phyloP scores from a whole-genome alignment of 2,888 invertebrate genomes.

The Kryphioiulus occultus region DNA sequence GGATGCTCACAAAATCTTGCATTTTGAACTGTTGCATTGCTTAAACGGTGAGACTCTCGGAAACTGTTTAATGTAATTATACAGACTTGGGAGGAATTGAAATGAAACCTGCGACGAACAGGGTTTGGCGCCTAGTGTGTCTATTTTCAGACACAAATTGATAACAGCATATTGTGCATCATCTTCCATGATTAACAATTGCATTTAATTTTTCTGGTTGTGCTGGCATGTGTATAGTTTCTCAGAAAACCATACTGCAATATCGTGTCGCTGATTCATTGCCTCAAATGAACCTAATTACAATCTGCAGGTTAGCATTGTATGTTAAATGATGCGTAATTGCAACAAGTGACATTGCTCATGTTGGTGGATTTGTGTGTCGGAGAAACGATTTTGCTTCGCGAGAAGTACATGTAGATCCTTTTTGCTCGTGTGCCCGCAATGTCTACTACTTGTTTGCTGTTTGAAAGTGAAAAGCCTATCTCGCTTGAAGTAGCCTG shows the following conservation, averaged over 20 bases:
- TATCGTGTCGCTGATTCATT: neutral
- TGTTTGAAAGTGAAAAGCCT: neutral
- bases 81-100: neutral
- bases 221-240: neutral
- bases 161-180: neutral
- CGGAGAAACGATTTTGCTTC: neutral
- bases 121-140: neutral
- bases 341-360: slow-evolving; percentile 20
- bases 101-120: neutral
- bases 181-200: neutral
- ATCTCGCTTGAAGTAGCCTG: neutral
- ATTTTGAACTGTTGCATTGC: neutral
- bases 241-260: neutral
- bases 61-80: neutral
- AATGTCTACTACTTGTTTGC: neutral
- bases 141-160: slow-evolving; percentile 3
- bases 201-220: slow-evolving; percentile 14
- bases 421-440: slow-evolving; percentile 1
- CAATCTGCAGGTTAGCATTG: slow-evolving; percentile 9
- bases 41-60: neutral
- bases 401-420: slow-evolving; percentile 1
- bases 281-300: slow-evolving; percentile 1
- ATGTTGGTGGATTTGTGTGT: neutral
- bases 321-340: slow-evolving; percentile 11
- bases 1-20: neutral